phyloP scores from a whole-genome alignment of 2,113 vertebrate genomes.

The Cyanoliseus patagonus region DNA sequence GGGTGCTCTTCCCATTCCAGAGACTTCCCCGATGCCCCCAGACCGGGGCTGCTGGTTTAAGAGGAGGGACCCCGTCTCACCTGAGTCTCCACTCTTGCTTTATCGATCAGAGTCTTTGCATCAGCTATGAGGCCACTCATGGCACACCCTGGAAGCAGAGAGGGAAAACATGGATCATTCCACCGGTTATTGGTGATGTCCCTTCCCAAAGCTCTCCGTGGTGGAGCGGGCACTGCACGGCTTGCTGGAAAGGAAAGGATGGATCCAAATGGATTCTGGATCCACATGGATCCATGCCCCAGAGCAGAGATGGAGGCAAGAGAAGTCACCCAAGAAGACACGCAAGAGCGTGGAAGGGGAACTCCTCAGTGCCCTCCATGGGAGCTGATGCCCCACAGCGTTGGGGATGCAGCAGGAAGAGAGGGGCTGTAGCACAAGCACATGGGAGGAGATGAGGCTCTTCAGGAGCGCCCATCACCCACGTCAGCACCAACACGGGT shows the following conservation, averaged over 20 bases:
- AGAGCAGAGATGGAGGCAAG: not conserved
- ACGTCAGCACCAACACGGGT: accelerated
- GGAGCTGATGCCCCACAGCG: not conserved
- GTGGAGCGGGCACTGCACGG: not conserved
- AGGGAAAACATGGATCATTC: not conserved
- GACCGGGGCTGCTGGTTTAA: not conserved
- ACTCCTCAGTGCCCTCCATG: not conserved
- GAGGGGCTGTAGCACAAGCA: not conserved
- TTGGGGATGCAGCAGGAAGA: not conserved
- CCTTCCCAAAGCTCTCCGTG: not conserved
- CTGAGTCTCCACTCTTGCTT: slow-evolving; percentile 99
- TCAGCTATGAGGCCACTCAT: slow-evolving; percentile 99
- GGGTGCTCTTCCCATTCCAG: not conserved
- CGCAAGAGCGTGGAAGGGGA: not conserved
- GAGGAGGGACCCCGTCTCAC: slow-evolving; percentile 63
- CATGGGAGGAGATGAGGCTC: not conserved
- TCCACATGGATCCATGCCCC: not conserved
- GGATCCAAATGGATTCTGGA: not conserved
- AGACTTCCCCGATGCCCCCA: accelerated
- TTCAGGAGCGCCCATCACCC: not conserved
- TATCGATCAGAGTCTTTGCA: slow-evolving; percentile 98
- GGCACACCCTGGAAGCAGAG: slow-evolving; percentile 86
- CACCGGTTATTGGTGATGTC: accelerated
- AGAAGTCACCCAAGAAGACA: not conserved
- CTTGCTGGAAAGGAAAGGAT: not conserved